These are phyloP conservation scores for Perognathus longimembris DNA, from an alignment of 2,113 vertebrate species.

Conservation along the genomic window DNA sequence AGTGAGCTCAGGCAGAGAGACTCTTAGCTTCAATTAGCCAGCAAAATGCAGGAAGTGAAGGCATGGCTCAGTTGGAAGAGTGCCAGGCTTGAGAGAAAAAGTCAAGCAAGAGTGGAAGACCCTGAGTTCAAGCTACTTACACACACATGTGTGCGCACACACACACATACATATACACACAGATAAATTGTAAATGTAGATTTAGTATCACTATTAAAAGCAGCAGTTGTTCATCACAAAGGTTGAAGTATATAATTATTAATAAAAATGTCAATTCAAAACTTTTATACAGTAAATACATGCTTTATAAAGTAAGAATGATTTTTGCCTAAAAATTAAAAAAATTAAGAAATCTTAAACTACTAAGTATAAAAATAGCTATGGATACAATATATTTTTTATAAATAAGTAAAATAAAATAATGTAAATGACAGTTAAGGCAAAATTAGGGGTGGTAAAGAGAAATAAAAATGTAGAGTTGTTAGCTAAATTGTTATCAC, in stretches of 20 bases:
- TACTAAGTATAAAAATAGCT: slow-evolving; percentile 7
- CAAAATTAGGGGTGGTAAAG: not conserved
- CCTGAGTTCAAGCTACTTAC: too few relatives aligned
- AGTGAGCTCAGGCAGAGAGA: too few relatives aligned
- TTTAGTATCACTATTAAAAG: not conserved
- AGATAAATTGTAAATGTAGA: slow-evolving; percentile 1
- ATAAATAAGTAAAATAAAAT: not conserved
- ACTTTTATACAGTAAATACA: slow-evolving; percentile 7
- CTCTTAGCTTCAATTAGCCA: too few relatives aligned
- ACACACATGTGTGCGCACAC: too few relatives aligned
- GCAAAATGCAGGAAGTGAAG: too few relatives aligned
- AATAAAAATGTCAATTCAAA: slow-evolving; percentile 41
- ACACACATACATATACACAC: too few relatives aligned
- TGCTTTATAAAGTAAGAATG: slow-evolving; percentile 26
- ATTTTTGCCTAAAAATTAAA: slow-evolving; percentile 58
- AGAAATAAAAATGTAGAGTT: not conserved
- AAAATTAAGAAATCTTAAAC: slow-evolving; percentile 52
- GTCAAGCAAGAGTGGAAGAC: too few relatives aligned
- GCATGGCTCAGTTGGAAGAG: too few relatives aligned
- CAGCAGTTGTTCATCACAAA: not conserved
- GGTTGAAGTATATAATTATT: not conserved
- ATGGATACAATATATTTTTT: not conserved
- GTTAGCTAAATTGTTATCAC: not conserved
- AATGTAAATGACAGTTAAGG: not conserved
- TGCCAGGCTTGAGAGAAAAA: too few relatives aligned